Conservation (phyloP, 2,113 vertebrate species). For the Lucifuga dentata region DNA sequence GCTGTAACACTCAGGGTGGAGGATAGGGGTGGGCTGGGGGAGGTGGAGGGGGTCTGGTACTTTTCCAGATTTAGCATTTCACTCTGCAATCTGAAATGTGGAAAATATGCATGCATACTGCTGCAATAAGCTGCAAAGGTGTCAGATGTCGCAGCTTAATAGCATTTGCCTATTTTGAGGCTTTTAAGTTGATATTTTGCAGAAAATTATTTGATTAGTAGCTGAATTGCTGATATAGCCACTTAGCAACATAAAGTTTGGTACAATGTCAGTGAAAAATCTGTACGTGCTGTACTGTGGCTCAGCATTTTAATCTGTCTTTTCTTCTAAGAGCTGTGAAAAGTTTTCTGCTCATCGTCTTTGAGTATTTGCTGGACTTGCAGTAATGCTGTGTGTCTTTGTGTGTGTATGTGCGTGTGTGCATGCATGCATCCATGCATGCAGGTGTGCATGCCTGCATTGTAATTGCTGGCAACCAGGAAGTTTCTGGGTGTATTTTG, state of each 20-base stretch:
- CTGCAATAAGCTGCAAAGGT: not conserved
- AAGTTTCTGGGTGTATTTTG: conserved; percentile 42
- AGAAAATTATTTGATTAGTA: no score
- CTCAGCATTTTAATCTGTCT: no score
- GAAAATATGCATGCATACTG: not conserved
- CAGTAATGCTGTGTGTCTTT: no score
- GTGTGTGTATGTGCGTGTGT: conserved; percentile 6
- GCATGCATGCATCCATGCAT: not conserved
- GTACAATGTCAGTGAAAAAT: no score
- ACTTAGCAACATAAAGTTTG: no score
- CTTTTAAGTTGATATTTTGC: not conserved
- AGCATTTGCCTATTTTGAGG: not conserved
- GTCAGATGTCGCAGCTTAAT: not conserved
- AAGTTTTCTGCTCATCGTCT: no score
- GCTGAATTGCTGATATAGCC: no score
- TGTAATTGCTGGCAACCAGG: conserved; percentile 32
- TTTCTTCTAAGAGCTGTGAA: no score
- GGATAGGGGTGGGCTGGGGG: no score
- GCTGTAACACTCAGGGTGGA: conserved; percentile 40
- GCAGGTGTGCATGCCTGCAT: not conserved
- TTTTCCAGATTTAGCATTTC: conserved; percentile 52
- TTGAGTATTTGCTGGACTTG: no score
- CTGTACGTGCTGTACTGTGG: no score
- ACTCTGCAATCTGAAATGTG: not conserved
- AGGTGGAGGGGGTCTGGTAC: no score